phyloP scores from a whole-genome alignment of 2,797 vertebrate species.

The Neomorphus geoffroyi region DNA sequence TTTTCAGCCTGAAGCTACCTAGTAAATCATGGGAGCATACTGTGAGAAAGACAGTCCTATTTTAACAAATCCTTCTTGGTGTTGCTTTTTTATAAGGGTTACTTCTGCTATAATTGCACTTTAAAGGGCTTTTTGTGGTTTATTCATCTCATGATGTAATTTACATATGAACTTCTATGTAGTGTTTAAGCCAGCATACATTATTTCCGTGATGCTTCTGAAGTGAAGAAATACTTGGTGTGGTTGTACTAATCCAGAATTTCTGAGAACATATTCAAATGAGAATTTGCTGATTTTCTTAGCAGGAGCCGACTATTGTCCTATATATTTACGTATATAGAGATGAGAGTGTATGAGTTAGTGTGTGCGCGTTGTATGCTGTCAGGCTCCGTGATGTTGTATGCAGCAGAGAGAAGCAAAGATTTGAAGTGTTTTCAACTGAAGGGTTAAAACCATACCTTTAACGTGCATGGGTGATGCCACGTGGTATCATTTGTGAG shows the following conservation, averaged over 20 bases:
- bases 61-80: neutral
- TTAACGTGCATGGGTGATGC: neutral
- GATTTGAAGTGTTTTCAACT: neutral
- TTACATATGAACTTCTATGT: neutral
- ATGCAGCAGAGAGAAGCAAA: neutral
- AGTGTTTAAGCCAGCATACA: neutral
- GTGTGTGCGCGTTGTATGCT: fast-evolving
- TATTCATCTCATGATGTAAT: neutral
- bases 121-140: conserved; percentile 10
- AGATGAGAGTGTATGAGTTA: neutral
- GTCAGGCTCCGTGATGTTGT: neutral
- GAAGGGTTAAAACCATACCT: neutral
- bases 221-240: neutral
- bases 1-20: conserved; percentile 15
- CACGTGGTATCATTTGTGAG: neutral
- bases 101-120: neutral
- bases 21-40: conserved; percentile 18
- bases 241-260: neutral
- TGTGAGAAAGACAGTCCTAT: neutral
- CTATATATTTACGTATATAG: fast-evolving
- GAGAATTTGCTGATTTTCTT: neutral
- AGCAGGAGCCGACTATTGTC: neutral
- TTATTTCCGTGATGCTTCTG: neutral
- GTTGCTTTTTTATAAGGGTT: neutral
- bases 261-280: neutral